A percentile compares a stretch with the other conserved stretches of the same genome.
Conservation (phyloP, 2,888 invertebrate species). For the Strigamia maritima region DNA sequence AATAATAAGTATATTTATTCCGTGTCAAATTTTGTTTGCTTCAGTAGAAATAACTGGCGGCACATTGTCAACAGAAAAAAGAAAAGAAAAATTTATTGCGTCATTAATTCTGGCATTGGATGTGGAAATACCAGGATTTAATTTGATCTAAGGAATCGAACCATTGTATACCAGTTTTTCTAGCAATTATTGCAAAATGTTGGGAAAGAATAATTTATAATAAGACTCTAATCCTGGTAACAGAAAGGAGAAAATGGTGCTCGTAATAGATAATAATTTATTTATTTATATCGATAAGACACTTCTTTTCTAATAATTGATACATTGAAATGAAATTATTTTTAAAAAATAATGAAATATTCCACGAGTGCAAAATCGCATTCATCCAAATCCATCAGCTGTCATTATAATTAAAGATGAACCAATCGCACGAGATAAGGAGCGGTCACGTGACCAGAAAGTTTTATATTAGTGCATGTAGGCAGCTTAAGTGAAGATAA, state of each 20-base stretch:
- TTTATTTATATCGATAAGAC: not conserved
- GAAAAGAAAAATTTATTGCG: constrained; percentile 2
- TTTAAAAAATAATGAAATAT: not conserved
- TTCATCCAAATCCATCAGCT: not conserved
- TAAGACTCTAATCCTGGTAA: not conserved
- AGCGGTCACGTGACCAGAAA: not conserved
- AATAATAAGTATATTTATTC: not conserved
- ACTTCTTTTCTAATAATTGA: no score
- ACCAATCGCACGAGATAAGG: not conserved
- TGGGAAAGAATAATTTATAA: not conserved
- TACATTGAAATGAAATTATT: not conserved
- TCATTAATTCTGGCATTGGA: constrained; percentile 27
- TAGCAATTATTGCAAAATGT: constrained; percentile 9
- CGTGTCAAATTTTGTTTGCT: not conserved
- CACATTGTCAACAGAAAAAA: not conserved
- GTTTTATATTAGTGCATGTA: not conserved
- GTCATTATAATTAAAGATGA: not conserved
- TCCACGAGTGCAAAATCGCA: not conserved
- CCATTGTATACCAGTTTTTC: constrained; percentile 7
- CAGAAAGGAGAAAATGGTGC: not conserved
- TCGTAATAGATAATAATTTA: not conserved
- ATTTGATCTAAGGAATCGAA: not conserved
- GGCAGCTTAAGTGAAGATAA: not conserved
- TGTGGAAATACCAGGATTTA: constrained; percentile 9
- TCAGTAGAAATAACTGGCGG: not conserved